Base-by-base conservation (phyloP, 2,888 invertebrate genomes). In the Odontomyia ornata region DNA sequence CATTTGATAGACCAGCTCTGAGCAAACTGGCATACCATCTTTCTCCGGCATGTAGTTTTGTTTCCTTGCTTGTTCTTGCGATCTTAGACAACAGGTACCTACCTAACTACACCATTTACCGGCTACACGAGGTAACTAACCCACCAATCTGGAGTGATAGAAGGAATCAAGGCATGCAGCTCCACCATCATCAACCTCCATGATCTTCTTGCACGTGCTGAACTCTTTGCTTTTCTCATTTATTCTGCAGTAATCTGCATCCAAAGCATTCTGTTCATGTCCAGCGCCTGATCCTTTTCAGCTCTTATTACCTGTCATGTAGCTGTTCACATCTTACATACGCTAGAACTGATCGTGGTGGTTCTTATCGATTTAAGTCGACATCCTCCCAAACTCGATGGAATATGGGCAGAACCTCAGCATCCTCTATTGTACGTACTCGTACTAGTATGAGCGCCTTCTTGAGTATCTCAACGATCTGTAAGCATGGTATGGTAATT, bases 281-380 rank as follows among this genome's bases (percentile, higher is more conserved):
- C 52, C 36, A 65, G 23, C 13, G 9, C 60, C 23, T 27, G 9
- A 30, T 73, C 60, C 60, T 57, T 73, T 57, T 23, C 57, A 56
- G 52, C 56, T 57, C 72, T 73, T 60, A 73, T 73, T 73, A 57
- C 73, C 73, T 73, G 73, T 73, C 73, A 73, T 73, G 73, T 73
- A 30, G 25, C 30, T 36, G 43, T 73, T 57, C 60, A 60, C 57
- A 73, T 57, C 73, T 28, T 23, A 73, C 57, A 57, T 73, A 73
- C 21, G 18, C 36, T 43, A 73, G 57, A 47, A 69, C 47, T 13
- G 23, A 46, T 69, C 60, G 23, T 36, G 60, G 36, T 56, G 72
- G 52, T 73, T 73, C 60, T 60, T 73, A 73, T 73, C 73, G 73
- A 73, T 57, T 73, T 36, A 73, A 73, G 36, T 23, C 73, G 57